Conservation (phyloP, 1,140 invertebrate genomes). For the Bombus affinis region DNA sequence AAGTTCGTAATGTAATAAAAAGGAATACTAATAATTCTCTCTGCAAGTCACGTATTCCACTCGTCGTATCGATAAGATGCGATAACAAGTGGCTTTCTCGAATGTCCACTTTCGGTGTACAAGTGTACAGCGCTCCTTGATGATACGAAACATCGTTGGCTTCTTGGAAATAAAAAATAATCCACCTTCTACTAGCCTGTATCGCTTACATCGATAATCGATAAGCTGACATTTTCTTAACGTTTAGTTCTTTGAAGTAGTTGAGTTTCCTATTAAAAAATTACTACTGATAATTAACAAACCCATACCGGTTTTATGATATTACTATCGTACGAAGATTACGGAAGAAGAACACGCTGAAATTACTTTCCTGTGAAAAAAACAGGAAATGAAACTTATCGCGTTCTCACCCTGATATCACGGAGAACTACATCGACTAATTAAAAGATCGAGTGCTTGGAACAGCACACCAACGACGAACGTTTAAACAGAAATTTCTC, state of each 20-base stretch:
- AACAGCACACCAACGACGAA: too few relatives aligned
- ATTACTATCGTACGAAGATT: background rate
- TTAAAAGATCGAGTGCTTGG: too few relatives aligned
- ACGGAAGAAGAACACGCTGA: too few relatives aligned
- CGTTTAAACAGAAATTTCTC: background rate
- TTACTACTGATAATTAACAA: background rate
- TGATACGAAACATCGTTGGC: background rate
- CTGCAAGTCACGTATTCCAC: background rate
- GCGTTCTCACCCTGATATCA: too few relatives aligned
- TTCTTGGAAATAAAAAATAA: background rate
- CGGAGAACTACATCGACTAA: too few relatives aligned
- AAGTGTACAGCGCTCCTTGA: background rate
- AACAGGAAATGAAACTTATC: too few relatives aligned
- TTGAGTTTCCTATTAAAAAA: background rate
- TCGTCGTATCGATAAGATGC: slow-evolving; percentile 3
- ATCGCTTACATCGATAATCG: too few relatives aligned
- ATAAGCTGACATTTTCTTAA: background rate
- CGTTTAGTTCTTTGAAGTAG: background rate
- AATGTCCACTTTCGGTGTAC: background rate
- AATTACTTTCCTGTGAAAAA: too few relatives aligned
- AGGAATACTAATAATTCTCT: background rate
- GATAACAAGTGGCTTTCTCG: background rate
- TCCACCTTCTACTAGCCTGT: background rate
- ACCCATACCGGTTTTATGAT: background rate
- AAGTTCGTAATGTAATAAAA: background rate